Evolutionary conservation across 2,888 invertebrate genomes (phyloP), one percentile per base, ranked within the genome.

Genomic region (Herminia tarsipennalis): DNA sequence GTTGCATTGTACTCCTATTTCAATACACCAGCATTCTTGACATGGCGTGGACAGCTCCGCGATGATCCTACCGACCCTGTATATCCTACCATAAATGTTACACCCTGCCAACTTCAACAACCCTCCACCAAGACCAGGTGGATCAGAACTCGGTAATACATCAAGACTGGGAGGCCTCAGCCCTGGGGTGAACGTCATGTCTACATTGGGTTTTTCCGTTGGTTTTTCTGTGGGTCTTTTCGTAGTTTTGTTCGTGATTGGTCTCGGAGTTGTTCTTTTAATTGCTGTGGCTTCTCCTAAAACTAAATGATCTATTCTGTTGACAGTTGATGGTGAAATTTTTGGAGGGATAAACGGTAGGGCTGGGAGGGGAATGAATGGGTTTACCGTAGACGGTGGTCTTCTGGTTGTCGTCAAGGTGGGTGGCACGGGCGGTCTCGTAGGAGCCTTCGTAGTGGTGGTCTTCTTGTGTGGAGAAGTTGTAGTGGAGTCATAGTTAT

Each of bases 81-180:
- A 97, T 95, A 97, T 97, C 56, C 95, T 93, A 3, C 97, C 97
- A 72, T 97, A 97, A 67, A 97, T 97, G 83, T 97, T 97, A 76
- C 97, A 97, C 0, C 97, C 97, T 6, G 96, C 96, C 52, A 97
- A 80, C 81, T 96, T 97, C 29, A 96, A 83, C 36, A 95, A 82
- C 21, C 95, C 94, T 8, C 92, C 82, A 1, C 92, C 89, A 0
- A 78, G 27, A 5, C 52, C 46, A 10, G 41, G 42, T 2, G 60
- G 16, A 13, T 28, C 50, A 18, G 40, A 21, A 1, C 50, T 43
- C 9, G 40, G 28, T 2, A 59, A 16, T 6, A 25, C 49, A 1
- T 75, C 79, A 4, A 41, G 64, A 17, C 60, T 59, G 0, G 78
- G 73, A 4, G 75, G 78, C 5, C 72, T 50, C 0, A 70, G 65